Percentiles rank a stretch among this genome's conserved stretches.
These are phyloP conservation scores for Agriopis leucophaearia DNA, from an alignment of 2,888 invertebrate species.

Conservation along the genomic window DNA sequence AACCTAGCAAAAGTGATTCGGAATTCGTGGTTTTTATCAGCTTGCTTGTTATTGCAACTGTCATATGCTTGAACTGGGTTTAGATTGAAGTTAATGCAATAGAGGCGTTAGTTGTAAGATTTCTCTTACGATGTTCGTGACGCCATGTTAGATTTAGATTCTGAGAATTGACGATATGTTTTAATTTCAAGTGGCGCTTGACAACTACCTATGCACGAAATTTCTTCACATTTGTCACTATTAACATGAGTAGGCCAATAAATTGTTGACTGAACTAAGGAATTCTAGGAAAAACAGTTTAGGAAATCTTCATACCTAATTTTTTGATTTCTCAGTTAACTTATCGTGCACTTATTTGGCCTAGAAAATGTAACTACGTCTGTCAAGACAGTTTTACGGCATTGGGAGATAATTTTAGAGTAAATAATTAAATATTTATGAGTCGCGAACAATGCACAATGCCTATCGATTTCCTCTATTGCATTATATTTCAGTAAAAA, in stretches of 20 bases:
- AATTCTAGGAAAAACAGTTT: conserved; percentile 34
- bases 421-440: conserved; percentile 44
- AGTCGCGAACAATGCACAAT: conserved; percentile 49
- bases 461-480: conserved; percentile 51
- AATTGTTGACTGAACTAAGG: conserved; percentile 40
- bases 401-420: conserved; percentile 42
- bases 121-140: not conserved
- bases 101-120: conserved; percentile 2
- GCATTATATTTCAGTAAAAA: conserved; percentile 53
- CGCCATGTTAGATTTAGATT: conserved; percentile 5
- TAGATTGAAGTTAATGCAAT: conserved; percentile 4
- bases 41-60: no score
- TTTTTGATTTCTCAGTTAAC: conserved; percentile 29
- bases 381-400: conserved; percentile 36
- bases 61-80: no score
- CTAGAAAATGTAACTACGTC: conserved; percentile 40
- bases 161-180: conserved; percentile 18
- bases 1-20: no score
- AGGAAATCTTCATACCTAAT: conserved; percentile 34
- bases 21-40: no score
- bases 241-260: conserved; percentile 31
- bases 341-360: conserved; percentile 46
- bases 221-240: conserved; percentile 23
- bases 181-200: conserved; percentile 11
- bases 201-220: conserved; percentile 1